Base-by-base conservation (phyloP, 2,888 invertebrate genomes). In the Apeira syringaria region DNA sequence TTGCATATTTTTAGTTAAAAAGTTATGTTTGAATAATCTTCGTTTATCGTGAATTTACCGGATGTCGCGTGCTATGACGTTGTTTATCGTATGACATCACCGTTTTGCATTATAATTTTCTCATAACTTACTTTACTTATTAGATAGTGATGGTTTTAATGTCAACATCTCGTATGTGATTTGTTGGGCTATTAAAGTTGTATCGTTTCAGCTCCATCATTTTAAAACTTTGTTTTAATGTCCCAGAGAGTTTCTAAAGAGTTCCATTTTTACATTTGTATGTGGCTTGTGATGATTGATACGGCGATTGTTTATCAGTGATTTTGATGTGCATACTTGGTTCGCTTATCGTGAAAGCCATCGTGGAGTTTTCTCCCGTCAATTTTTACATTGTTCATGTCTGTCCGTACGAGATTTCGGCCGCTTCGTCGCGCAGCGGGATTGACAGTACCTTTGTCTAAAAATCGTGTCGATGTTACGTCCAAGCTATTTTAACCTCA, bases 371-470 rank as follows among this genome's bases (percentile, higher is more conserved):
- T 78, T 77, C 74, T 71, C 74, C 60, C 59, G 62, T 70, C 68
- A 66, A 53, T 68, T 64, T 64, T 67, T 71, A 20, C 70, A 72
- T 72, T 75, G 68, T 75, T 72, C 62, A 50, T 62, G 50, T 58
- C 64, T 53, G 59, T 65, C 61, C 56, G 56, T 51, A 58, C 59
- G 56, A 59, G 60, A 56, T 60, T 62, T 61, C 55, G 57, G 50
- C 52, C 64, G 69, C 40, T 20, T 27, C 32, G 38, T 8, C 34
- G 12, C 38, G 45, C 59, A 56, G 65, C 49, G 67, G 51, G 64
- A 79, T 79, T 75, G 78, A 78, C 77, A 74, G 74, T 60, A 67
- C 68, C 78, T 79, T 85, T 81, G 80, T 80, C 64, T 63, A 59
- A 69, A 66, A 74, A 64, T 74, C 74, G 69, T 74, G 76, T 78